Conservation (phyloP, 2,113 vertebrate species). For the Tragelaphus imberbis region DNA sequence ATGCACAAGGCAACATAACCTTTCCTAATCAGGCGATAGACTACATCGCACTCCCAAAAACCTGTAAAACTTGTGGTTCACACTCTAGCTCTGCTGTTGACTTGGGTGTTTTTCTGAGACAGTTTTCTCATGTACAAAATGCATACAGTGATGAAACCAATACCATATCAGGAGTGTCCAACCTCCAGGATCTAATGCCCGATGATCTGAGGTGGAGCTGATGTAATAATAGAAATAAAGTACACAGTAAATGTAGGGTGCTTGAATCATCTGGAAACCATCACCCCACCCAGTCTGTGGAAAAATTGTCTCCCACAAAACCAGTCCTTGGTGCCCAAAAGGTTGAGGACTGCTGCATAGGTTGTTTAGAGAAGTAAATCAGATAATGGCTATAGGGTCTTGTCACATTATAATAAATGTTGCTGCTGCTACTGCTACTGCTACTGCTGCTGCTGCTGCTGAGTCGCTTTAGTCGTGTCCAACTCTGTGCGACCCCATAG, state of each 20-base stretch:
- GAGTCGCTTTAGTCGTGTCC: no score
- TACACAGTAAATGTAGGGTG: neutral
- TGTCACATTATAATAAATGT: neutral
- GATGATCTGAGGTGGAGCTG: neutral
- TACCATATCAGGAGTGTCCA: neutral
- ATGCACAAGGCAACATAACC: rapidly evolving
- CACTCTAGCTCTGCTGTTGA: neutral
- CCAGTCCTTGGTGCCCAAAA: neutral
- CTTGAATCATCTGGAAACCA: neutral
- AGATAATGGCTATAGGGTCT: neutral
- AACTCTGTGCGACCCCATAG: no score
- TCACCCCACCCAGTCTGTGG: rapidly evolving
- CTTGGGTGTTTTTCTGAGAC: neutral
- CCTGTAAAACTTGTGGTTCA: neutral
- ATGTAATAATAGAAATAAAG: neutral
- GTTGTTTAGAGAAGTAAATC: neutral
- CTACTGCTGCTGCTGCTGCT: no score
- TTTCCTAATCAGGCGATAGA: neutral
- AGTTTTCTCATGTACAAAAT: neutral
- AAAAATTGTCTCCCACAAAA: neutral
- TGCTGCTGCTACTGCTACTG: neutral
- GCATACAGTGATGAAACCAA: neutral
- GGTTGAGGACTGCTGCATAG: neutral
- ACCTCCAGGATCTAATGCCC: neutral
- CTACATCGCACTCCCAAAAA: neutral